These are phyloP conservation scores for Pissodes strobi DNA, from an alignment of 1,140 invertebrate species.

Conservation along the genomic window DNA sequence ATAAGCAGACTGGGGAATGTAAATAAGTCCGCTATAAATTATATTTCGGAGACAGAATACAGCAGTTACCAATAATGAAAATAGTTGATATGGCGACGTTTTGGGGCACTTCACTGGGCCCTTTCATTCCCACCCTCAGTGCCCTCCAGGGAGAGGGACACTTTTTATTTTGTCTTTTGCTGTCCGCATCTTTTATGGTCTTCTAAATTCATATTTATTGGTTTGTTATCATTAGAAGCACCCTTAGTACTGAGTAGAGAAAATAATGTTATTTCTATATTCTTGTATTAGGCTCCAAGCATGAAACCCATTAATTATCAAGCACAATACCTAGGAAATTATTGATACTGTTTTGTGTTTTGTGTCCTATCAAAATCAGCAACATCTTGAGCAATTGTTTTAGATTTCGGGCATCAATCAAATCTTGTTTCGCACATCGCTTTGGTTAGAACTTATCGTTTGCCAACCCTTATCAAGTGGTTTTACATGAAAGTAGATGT, in stretches of 20 bases:
- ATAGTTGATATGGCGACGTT: constrained; percentile 29
- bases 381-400: too few relatives aligned
- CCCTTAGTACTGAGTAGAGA: background rate
- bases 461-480: too few relatives aligned
- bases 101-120: background rate
- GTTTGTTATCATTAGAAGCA: background rate
- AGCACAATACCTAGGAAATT: too few relatives aligned
- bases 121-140: constrained; percentile 3
- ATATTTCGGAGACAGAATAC: constrained; percentile 42
- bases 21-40: constrained; percentile 42
- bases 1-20: constrained; percentile 25
- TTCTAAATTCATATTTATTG: background rate
- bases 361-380: too few relatives aligned
- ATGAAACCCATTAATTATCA: too few relatives aligned
- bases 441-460: too few relatives aligned
- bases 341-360: too few relatives aligned
- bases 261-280: background rate
- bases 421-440: too few relatives aligned
- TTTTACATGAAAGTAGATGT: too few relatives aligned
- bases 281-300: too few relatives aligned
- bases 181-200: constrained; percentile 7
- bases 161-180: constrained; percentile 16
- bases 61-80: constrained; percentile 45
- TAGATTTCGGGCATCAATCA: too few relatives aligned
- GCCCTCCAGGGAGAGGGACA: background rate